A percentile compares a stretch with the other conserved stretches of the same genome.
Conservation (phyloP, 2,797 vertebrate genomes). For the Sebastes kiyomatsui region DNA sequence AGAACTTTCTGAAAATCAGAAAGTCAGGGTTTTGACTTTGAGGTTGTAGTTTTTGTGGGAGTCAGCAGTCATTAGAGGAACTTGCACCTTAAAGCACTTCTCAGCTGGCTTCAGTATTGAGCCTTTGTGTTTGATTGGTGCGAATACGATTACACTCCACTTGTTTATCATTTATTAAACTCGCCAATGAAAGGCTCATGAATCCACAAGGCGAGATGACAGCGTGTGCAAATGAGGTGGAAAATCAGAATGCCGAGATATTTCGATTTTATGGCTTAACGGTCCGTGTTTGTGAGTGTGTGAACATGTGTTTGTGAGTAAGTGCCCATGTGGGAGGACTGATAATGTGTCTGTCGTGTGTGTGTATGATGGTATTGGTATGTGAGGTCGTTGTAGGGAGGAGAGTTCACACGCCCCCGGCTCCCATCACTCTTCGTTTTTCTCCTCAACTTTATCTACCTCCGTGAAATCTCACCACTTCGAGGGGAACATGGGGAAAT, state of each 20-base stretch:
- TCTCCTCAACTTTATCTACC: conserved; percentile 34
- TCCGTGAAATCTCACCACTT: conserved; percentile 38
- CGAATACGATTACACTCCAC: conserved; percentile 20
- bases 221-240: not conserved
- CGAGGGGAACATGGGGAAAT: conserved; percentile 3
- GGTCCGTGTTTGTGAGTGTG: not conserved
- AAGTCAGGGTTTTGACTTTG: not conserved
- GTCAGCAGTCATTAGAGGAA: conserved; percentile 30
- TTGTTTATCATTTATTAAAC: conserved; percentile 38
- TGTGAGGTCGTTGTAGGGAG: conserved; percentile 31
- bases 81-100: conserved; percentile 20
- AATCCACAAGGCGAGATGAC: not conserved
- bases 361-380: conserved; percentile 30
- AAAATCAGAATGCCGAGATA: conserved; percentile 1
- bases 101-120: conserved; percentile 11
- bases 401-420: conserved; percentile 40
- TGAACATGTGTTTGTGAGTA: conserved; percentile 18
- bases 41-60: not conserved
- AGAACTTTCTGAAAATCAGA: not conserved
- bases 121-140: not conserved
- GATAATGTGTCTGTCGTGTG: conserved; percentile 22
- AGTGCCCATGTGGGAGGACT: conserved; percentile 1
- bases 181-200: conserved; percentile 3
- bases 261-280: not conserved
- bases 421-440: conserved; percentile 26